Conservation (phyloP, 2,797 vertebrate genomes). For the Rhabdophis nuchalis region DNA sequence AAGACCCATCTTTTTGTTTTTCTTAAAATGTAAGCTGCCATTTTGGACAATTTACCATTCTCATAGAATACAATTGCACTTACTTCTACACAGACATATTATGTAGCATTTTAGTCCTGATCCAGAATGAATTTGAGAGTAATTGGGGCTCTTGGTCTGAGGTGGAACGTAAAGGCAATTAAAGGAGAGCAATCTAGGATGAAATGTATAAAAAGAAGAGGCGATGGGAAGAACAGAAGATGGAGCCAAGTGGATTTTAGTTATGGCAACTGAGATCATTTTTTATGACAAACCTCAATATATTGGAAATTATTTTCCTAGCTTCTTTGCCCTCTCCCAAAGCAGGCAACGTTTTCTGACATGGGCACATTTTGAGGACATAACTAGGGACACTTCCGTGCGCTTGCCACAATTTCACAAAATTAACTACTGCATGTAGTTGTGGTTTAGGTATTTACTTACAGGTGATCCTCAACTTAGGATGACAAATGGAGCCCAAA, state of each 20-base stretch:
- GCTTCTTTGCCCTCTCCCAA: neutral
- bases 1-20: neutral
- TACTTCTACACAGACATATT: neutral
- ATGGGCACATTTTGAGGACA: neutral
- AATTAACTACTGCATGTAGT: neutral
- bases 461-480: neutral
- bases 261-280: neutral
- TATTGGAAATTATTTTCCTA: neutral
- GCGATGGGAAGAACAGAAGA: neutral
- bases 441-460: neutral
- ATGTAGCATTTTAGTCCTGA: neutral
- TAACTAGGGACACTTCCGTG: neutral
- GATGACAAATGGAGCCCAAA: neutral
- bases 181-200: neutral
- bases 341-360: neutral
- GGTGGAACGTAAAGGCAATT: neutral
- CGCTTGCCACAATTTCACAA: neutral
- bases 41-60: neutral
- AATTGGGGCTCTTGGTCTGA: neutral
- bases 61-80: neutral
- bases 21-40: neutral
- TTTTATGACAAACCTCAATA: neutral
- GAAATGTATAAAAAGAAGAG: neutral
- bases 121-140: neutral
- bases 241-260: neutral